phyloP scores from a whole-genome alignment of 2,113 vertebrate species.

The Poecile atricapillus region DNA sequence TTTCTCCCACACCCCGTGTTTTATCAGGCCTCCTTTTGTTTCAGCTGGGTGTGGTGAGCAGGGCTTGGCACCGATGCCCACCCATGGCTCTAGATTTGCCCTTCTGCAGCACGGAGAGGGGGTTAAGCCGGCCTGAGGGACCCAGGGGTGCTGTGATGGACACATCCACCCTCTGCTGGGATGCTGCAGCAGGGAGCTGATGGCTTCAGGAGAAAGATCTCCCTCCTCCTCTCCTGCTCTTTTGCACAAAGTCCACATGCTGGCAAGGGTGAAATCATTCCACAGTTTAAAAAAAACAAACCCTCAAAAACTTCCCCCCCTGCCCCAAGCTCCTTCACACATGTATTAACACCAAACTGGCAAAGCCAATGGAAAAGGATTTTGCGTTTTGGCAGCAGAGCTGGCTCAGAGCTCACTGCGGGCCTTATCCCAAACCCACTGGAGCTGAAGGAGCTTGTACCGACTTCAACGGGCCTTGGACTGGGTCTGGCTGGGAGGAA shows the following conservation, averaged over 20 bases:
- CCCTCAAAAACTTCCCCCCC: neutral
- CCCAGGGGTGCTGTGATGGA: neutral
- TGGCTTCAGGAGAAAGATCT: neutral
- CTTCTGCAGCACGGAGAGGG: neutral
- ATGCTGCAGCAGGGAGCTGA: neutral
- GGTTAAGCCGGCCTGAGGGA: neutral
- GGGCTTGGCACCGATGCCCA: neutral
- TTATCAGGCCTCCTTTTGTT: neutral
- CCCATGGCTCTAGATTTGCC: neutral
- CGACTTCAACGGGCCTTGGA: neutral
- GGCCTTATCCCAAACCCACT: constrained; percentile 58
- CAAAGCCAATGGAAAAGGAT: constrained; percentile 56
- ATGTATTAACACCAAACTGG: constrained; percentile 62
- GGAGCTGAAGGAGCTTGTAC: constrained; percentile 12
- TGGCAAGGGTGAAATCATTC: constrained; percentile 32
- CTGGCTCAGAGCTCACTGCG: neutral
- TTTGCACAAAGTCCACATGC: neutral
- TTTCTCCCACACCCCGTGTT: neutral
- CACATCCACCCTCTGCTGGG: neutral
- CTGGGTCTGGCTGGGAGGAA: neutral
- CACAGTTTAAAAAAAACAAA: neutral
- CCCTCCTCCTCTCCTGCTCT: neutral
- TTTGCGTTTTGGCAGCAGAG: constrained; percentile 57
- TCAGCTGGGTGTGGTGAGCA: neutral
- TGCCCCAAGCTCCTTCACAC: constrained; percentile 42